Evolutionary conservation across 53 echinoderm and acorn worm genomes (phyloP), one percentile per base, ranked within the genome.

Genomic region (Patiria pectinifera): DNA sequence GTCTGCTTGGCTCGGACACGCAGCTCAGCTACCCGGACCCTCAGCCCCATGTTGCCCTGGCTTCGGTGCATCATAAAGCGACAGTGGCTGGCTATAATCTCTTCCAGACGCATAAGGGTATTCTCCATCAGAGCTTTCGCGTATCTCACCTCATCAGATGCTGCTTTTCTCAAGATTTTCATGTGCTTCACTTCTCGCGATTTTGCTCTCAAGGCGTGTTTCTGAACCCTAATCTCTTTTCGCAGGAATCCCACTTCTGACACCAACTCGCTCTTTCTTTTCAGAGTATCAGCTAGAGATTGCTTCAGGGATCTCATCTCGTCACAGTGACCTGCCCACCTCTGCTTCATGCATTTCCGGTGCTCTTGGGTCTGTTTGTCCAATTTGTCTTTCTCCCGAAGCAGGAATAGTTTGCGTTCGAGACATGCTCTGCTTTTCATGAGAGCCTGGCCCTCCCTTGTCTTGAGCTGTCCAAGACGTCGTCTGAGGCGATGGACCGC

Each of bases 21-120:
- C 82, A 82, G 13, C 2, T 53, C n/a, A 59, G 10, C 59, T 4
- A 18, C 15, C 59, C 26, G 82, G 16, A 22, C 82, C 59, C n/a
- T 59, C n/a, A 82, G 60, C 19, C 15, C 82, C 22, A 9, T 7
- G 58, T 59, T 15, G 21, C 18, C 53, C 23, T 82, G 59, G 59
- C 58, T 58, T 58, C 45, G 59, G n/a, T 59, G 82, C 22, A n/a
- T 11, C 22, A 82, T 15, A 58, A 82, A 82, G 59, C 82, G 58
- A n/a, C 58, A 82, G 19, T 82, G 82, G 59, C 82, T 82, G 11
- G 59, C 82, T 59, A n/a, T 59, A 24, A 82, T 82, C 58, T 21
- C 58, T 46, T 82, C 82, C 18, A 82, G 45, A 53, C 82, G 82
- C 12, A 10, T 82, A 5, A 0, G 21, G 0, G 24, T 59, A 21